phyloP scores from a whole-genome alignment of 2,113 vertebrate species.

The Lamprotornis superbus region DNA sequence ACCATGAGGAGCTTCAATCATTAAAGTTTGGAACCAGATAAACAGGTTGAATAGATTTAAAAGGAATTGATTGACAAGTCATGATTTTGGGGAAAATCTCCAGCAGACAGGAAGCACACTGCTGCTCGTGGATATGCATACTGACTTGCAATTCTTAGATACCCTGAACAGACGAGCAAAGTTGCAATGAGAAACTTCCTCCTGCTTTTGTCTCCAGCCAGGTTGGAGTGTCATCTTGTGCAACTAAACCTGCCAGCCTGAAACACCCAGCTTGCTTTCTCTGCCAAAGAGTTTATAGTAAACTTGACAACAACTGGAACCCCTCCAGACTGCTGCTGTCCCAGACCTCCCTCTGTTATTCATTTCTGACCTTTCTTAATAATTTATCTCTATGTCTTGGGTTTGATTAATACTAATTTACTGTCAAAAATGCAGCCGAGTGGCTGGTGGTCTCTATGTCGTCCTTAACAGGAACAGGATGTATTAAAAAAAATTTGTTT shows the following conservation, averaged over 20 bases:
- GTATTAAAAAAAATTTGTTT: background rate
- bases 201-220: background rate
- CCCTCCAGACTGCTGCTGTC: background rate
- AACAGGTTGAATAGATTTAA: background rate
- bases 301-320: conserved; percentile 38
- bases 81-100: background rate
- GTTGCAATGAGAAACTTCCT: background rate
- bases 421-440: background rate
- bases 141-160: background rate
- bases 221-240: background rate
- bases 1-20: background rate
- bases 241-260: background rate
- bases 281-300: background rate
- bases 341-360: background rate
- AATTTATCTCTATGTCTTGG: background rate
- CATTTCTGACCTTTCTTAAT: conserved; percentile 30
- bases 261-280: background rate
- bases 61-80: background rate
- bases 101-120: background rate
- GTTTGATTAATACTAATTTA: conserved; percentile 43
- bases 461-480: background rate
- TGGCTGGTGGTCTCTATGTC: background rate
- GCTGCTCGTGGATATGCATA: background rate
- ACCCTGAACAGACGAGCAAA: background rate
- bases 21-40: background rate